A percentile compares a stretch with the other conserved stretches of the same genome.
Conservation (phyloP, 2,113 vertebrate genomes). For the Pollachius pollachius region DNA sequence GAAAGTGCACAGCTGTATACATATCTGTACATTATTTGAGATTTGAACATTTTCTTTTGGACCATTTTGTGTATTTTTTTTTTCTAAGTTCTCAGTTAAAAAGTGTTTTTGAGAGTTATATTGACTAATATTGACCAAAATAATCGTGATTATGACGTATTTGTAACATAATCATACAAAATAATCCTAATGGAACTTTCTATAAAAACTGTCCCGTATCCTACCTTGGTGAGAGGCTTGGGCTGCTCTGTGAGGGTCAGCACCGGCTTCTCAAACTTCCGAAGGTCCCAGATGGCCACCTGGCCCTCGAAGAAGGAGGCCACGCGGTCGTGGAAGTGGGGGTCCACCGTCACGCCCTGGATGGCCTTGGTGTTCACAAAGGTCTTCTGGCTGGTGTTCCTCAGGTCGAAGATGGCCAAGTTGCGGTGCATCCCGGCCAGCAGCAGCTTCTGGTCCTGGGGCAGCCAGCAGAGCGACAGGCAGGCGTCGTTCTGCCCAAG, state of each 20-base stretch:
- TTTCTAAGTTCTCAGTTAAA: no score
- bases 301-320: constrained; percentile 98
- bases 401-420: constrained; percentile 93
- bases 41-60: no score
- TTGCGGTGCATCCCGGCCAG: constrained; percentile 97
- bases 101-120: no score
- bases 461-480: constrained; percentile 97
- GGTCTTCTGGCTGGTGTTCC: constrained; percentile 97
- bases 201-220: not conserved
- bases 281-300: constrained; percentile 98
- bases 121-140: no score
- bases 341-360: constrained; percentile 95
- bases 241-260: constrained; percentile 93
- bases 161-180: no score
- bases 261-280: constrained; percentile 97
- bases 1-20: no score
- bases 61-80: no score
- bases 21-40: no score
- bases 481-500: constrained; percentile 96
- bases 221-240: constrained; percentile 89
- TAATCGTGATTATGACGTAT: no score
- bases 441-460: constrained; percentile 92
- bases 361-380: constrained; percentile 99
- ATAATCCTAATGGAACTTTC: no score
- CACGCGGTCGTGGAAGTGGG: constrained; percentile 90